Evolutionary conservation across 2,113 vertebrate genomes (phyloP), one percentile per base, ranked within the genome.

Genomic region (Oophaga pumilio): DNA sequence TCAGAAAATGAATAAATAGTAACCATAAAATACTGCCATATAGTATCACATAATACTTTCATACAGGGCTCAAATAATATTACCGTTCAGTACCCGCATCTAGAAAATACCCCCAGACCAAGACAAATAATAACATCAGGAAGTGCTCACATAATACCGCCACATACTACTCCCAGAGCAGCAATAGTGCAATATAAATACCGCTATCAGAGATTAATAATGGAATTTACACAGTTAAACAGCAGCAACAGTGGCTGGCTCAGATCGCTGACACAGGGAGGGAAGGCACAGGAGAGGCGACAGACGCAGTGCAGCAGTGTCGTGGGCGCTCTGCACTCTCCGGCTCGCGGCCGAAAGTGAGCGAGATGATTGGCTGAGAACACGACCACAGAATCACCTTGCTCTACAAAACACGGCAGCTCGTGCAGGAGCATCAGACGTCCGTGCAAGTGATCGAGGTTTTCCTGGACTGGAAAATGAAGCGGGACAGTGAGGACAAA

Each of bases 381-480:
- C n/a, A 14, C 13, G 13, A 14, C 3, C 66, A 26, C 14, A 14
- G 6, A 13, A 26, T 95, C 91, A 98, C 98, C 97, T 28, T 95
- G 93, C 91, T 99, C 97, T 90, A 98, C 92, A 83, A 97, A 99
- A 90, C 97, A 98, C 0, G 98, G 98, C 60, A 99, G 94, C 89
- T 92, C 95, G 89, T 99, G 97, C 1, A 99, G 94, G 82, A 97
- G 93, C 96, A 98, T 96, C 43, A 99, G 92, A 8, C 97, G 95
- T 28, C 97, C 97, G 1, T 97, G 97, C 8, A 99, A 93, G 89
- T 99, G 96, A 90, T 86, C 95, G 89, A 95, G 91, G 82, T 97
- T 97, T 84, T 97, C 97, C 24, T 96, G 93, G 56, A 97, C 91
- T 8, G 97, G 97, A 89, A 99, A 97, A 89, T 91, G 92, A 57